Conservation (phyloP, 2,797 vertebrate genomes). For the Silurus aristotelis region DNA sequence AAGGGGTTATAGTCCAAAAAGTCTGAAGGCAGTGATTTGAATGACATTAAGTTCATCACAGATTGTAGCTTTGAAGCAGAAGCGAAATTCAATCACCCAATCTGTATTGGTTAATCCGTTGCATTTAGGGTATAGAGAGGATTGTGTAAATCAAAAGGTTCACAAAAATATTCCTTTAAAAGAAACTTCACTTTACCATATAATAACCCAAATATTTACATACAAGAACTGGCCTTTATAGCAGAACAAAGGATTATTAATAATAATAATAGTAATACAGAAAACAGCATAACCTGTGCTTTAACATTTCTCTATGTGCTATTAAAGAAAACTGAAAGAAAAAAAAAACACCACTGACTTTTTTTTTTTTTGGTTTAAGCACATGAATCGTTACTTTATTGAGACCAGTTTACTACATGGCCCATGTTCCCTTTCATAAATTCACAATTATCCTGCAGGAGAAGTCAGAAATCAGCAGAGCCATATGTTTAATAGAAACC, state of each 20-base stretch:
- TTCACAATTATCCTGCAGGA: not conserved
- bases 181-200: slow-evolving; percentile 28
- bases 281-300: not conserved
- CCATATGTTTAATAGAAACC: not conserved
- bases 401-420: not conserved
- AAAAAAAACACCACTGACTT: not conserved
- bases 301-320: slow-evolving; percentile 12
- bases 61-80: not conserved
- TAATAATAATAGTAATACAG: slow-evolving; percentile 3
- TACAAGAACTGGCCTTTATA: slow-evolving; percentile 22
- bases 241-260: not conserved
- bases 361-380: slow-evolving; percentile 25
- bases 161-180: slow-evolving; percentile 14
- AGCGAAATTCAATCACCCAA: not conserved
- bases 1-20: not conserved
- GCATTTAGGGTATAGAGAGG: not conserved
- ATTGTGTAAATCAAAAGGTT: not conserved
- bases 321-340: not conserved
- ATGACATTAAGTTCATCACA: not conserved
- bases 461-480: not conserved
- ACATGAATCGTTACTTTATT: not conserved
- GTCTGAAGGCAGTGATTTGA: no score
- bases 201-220: slow-evolving; percentile 33
- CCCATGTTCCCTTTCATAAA: not conserved
- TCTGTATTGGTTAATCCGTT: not conserved